Percentiles rank a stretch among this genome's conserved stretches.
These are phyloP conservation scores for Oncorhynchus kisutch DNA, from an alignment of 2,113 vertebrate genomes.

Conservation along the genomic window DNA sequence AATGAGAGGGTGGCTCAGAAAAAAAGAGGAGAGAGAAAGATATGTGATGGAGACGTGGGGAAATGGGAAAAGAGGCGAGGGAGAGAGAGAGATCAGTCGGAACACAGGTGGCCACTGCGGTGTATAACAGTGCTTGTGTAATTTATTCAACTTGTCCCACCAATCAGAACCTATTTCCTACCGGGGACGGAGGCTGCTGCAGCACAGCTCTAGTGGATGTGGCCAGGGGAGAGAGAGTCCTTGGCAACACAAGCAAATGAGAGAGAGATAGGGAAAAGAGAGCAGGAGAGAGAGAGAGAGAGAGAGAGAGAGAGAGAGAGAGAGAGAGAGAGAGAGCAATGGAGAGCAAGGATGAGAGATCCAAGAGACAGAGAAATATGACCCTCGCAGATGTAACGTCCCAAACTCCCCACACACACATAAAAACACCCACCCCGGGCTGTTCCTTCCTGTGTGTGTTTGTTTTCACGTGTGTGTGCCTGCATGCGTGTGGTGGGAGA, in stretches of 20 bases:
- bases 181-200: background rate
- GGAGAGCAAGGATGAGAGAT: background rate
- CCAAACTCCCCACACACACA: conserved; percentile 5
- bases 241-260: background rate
- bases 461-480: conserved; percentile 7
- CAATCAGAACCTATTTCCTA: conserved; percentile 22
- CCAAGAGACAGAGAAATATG: no score
- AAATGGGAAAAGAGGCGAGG: background rate
- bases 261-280: no score
- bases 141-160: conserved; percentile 34
- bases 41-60: no score
- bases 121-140: conserved; percentile 21
- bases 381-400: background rate
- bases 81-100: background rate
- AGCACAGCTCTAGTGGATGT: background rate
- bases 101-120: background rate
- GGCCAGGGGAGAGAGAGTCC: background rate
- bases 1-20: conserved; percentile 17
- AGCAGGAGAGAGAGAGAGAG: background rate
- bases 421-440: background rate
- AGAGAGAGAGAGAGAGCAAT: no score
- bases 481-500: background rate
- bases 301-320: no score
- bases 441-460: background rate
- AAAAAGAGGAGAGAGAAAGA: background rate